phyloP scores from a whole-genome alignment of 2,888 invertebrate species.

The Octonoba sinensis region DNA sequence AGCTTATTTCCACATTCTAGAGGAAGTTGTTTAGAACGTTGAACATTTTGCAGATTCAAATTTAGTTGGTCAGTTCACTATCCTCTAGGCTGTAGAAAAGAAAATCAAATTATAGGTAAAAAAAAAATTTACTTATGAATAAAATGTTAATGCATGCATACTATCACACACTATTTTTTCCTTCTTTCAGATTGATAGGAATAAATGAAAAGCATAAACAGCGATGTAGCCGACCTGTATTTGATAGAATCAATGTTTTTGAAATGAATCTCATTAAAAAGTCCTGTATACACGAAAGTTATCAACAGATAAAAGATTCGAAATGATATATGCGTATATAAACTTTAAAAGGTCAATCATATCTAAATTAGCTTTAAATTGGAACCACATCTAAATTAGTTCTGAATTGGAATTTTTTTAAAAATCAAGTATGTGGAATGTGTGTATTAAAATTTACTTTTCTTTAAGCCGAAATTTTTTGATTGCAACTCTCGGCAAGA shows the following conservation, averaged over 20 bases:
- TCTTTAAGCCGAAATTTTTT: too few relatives aligned
- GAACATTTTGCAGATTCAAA: neutral
- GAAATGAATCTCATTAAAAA: too few relatives aligned
- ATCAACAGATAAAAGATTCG: neutral
- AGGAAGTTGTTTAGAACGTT: conserved; percentile 8
- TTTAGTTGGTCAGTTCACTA: neutral
- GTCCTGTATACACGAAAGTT: neutral
- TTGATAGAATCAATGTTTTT: neutral
- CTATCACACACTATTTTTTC: conserved; percentile 18
- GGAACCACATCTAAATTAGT: too few relatives aligned
- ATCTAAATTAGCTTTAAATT: too few relatives aligned
- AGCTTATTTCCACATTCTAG: conserved; percentile 30
- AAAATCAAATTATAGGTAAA: conserved; percentile 2
- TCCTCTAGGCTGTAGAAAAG: conserved; percentile 31
- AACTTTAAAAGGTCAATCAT: too few relatives aligned
- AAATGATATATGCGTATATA: too few relatives aligned
- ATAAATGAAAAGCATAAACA: conserved; percentile 23
- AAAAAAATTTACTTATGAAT: conserved; percentile 8
- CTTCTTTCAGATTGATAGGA: conserved; percentile 8
- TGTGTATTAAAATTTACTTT: too few relatives aligned
- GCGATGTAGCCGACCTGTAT: conserved; percentile 9
- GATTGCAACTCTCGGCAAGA: neutral
- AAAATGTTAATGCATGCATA: conserved; percentile 20
- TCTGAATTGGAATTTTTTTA: too few relatives aligned
- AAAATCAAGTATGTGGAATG: too few relatives aligned